Evolutionary conservation across 1,140 invertebrate genomes (phyloP), one percentile per base, ranked within the genome.

Genomic region (Drosophila ficusphila): DNA sequence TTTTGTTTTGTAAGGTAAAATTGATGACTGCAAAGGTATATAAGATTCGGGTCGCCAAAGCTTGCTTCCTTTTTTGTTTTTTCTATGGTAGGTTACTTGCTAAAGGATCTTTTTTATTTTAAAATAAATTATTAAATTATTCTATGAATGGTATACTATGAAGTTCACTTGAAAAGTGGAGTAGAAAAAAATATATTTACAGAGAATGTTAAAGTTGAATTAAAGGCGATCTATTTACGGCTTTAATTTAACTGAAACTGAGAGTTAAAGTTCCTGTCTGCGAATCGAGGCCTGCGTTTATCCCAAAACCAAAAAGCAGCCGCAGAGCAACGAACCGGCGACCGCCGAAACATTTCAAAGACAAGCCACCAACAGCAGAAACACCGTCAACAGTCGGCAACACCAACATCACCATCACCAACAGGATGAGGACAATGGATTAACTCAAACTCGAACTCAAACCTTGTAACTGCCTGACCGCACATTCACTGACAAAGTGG

Each of bases 301-400:
- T 65, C 44, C 41, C 33, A 44, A 62, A 72, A 85, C 77, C 56
- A 49, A 62, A 65, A 72, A 76, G 19, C 61, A 60, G 65, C 81
- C 81, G 33, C 81, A 86, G 49, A 72, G 41, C 72, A 82, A 36
- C 54, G 36, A 27, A 62, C 42, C 46, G 25, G 23, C 57, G 53
- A 72, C 71, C 81, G 54, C 56, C 46, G 81, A 85, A 85, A 85
- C 76, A 76, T 65, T 85, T 79, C 57, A 79, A 86, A 86, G 81
- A 86, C 81, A 86, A 65, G 51, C 81, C 81, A 76, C 48, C 53
- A 76, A 41, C 71, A 62, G 34, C 78, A 56, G 51, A 36, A 64
- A 67, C 61, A 81, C 38, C 51, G 58, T 38, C 46, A 69, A 70
- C 64, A 21, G 16, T 11, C 46, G 39, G 25, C 31, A 51, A 18